Evolutionary conservation across 2,113 vertebrate species (phyloP), one percentile per base, ranked within the genome.

Genomic region (Meles meles): DNA sequence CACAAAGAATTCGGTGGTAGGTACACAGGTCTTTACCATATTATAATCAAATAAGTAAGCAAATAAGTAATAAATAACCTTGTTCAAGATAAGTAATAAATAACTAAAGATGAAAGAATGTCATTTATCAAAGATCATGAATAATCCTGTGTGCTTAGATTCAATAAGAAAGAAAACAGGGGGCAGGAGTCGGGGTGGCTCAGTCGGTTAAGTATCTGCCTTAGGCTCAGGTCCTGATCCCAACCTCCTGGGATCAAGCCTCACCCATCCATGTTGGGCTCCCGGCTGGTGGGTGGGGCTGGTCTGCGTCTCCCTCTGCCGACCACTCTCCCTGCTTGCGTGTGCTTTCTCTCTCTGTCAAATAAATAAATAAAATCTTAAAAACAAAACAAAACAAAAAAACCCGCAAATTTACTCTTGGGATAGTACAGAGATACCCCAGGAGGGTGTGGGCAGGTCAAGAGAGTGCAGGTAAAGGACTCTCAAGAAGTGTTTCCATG

Each of bases 71-170:
- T n/a, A 77, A 71, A 80, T n/a, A 77, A 12, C 11, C 52, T 52
- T 52, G 52, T 52, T 52, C 52, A 52, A 52, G 52, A 52, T 52
- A 52, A 52, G 61, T 15, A 71, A 80, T n/a, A 83, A 81, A n/a
- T 10, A 77, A 12, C 11, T 14, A 4, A 96, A 77, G 81, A 67
- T 10, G 71, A 88, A 93, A 65, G 83, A 84, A 52, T 25, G 69
- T 34, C 67, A 37, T 14, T 42, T 86, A 55, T 88, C 71, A 96
- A 88, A 93, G 39, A 76, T 67, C 25, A 83, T 18, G 79, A 82
- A 91, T 42, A 47, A 85, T 17, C 10, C 42, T 57, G 20, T 17
- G 18, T 8, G 23, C 7, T 18, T 67, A 29, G 3, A 44, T n/a
- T 88, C 57, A 29, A n/a, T n/a, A 42, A 37, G 61, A 81, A 55